A percentile compares a stretch with the other conserved stretches of the same genome.
phyloP scores from a whole-genome alignment of 2,113 vertebrate genomes.

The Paracyprichromis sp. region DNA sequence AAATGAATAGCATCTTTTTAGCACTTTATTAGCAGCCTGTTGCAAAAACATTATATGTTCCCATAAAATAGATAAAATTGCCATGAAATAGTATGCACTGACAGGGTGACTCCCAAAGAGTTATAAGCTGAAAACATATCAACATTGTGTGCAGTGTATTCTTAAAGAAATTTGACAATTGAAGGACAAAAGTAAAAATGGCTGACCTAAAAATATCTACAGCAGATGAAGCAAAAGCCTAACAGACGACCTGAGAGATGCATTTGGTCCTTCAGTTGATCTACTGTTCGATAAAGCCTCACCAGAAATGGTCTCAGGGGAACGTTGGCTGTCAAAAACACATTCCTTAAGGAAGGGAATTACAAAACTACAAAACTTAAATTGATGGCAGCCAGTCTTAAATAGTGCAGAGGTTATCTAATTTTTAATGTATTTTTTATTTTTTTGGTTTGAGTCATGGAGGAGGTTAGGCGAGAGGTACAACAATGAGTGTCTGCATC shows the following conservation, averaged over 20 bases:
- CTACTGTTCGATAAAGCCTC: background rate
- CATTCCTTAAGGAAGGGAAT: background rate
- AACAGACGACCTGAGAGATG: background rate
- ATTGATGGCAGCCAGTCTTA: background rate
- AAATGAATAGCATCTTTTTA: background rate
- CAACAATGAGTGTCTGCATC: background rate
- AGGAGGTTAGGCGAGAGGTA: background rate
- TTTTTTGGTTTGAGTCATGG: background rate
- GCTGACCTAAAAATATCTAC: background rate
- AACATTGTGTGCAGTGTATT: background rate
- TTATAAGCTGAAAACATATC: background rate
- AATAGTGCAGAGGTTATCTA: background rate
- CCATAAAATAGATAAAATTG: background rate
- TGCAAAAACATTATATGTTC: background rate
- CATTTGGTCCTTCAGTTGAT: background rate
- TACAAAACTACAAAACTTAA: background rate
- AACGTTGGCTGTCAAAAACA: background rate
- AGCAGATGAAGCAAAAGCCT: background rate
- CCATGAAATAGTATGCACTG: background rate
- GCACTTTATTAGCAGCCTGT: background rate
- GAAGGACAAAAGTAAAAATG: background rate
- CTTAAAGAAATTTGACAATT: background rate
- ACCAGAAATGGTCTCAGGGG: background rate
- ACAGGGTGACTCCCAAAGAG: background rate
- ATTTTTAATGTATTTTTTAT: rapidly evolving